Evolutionary conservation across 2,797 vertebrate genomes (phyloP).

Genomic region (Martes flavigula): DNA sequence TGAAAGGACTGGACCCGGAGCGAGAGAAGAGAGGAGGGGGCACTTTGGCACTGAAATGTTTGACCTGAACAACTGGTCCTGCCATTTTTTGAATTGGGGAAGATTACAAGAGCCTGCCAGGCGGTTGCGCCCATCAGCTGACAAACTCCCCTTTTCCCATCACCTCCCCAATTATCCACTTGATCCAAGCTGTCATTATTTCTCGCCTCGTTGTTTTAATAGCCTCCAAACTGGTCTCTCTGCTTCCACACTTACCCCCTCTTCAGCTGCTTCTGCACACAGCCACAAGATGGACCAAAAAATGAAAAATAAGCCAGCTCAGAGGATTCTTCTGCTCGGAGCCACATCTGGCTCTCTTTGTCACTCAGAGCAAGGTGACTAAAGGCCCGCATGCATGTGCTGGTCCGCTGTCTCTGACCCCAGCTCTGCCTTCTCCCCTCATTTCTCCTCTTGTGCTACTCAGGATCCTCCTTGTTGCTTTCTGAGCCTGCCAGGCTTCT

Average conservation of each 20-base stretch:
- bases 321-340: background rate
- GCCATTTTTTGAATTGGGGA: background rate
- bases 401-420: background rate
- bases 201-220: conserved; percentile 36
- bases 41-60: background rate
- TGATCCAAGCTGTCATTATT: background rate
- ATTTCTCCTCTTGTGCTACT: background rate
- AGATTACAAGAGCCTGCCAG: conserved; percentile 7
- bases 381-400: background rate
- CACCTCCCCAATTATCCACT: conserved; percentile 24
- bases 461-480: background rate
- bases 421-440: background rate
- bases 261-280: background rate
- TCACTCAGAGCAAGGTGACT: background rate
- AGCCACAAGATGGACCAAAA: background rate
- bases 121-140: background rate
- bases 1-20: background rate
- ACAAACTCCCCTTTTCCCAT: conserved; percentile 26
- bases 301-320: conserved; percentile 10
- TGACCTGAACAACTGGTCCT: background rate
- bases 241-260: background rate
- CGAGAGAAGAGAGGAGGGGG: background rate
- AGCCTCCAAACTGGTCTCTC: conserved; percentile 35
- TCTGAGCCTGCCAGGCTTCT: background rate
- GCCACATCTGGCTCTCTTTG: background rate